Conservation (phyloP, 2,888 invertebrate species). For the Leptinotarsa peninsularis region DNA sequence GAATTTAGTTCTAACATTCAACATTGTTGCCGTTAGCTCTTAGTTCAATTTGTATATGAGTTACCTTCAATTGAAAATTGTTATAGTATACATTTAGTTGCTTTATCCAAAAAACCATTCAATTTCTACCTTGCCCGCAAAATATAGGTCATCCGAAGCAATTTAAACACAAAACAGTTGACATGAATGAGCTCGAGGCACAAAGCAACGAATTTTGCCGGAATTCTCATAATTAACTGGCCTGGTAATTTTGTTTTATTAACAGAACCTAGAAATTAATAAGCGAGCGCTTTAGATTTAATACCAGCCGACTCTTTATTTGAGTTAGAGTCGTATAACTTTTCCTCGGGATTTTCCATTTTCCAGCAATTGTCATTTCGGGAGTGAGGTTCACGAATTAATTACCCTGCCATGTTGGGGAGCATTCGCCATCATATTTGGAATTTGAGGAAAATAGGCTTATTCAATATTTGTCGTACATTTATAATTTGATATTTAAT, state of each 20-base stretch:
- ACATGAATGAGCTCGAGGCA: slow-evolving; percentile 33
- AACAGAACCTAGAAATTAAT: slow-evolving; percentile 61
- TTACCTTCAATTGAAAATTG: too few species aligned
- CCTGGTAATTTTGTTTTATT: slow-evolving; percentile 61
- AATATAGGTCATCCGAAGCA: slow-evolving; percentile 18
- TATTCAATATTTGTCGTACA: slow-evolving; percentile 20
- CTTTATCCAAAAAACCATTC: neutral
- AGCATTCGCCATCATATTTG: slow-evolving; percentile 23
- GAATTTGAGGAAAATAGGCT: slow-evolving; percentile 36
- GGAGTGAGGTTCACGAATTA: slow-evolving; percentile 42
- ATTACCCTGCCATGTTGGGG: slow-evolving; percentile 47
- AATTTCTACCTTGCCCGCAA: neutral
- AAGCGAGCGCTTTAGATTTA: slow-evolving; percentile 59
- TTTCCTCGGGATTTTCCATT: slow-evolving; percentile 54
- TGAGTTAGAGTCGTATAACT: slow-evolving; percentile 55
- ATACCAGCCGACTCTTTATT: slow-evolving; percentile 58
- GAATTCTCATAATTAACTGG: slow-evolving; percentile 61
- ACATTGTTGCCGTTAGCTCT: too few species aligned
- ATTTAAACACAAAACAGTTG: slow-evolving; percentile 23
- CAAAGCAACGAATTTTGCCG: slow-evolving; percentile 54
- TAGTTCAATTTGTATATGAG: too few species aligned
- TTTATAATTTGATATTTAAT: slow-evolving; percentile 17
- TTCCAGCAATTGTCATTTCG: slow-evolving; percentile 55
- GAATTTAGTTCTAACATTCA: too few species aligned
- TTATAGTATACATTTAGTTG: neutral